Evolutionary conservation across 1,140 invertebrate species (phyloP), one percentile per base, ranked within the genome.

Genomic region (Chrysoperla carnea): DNA sequence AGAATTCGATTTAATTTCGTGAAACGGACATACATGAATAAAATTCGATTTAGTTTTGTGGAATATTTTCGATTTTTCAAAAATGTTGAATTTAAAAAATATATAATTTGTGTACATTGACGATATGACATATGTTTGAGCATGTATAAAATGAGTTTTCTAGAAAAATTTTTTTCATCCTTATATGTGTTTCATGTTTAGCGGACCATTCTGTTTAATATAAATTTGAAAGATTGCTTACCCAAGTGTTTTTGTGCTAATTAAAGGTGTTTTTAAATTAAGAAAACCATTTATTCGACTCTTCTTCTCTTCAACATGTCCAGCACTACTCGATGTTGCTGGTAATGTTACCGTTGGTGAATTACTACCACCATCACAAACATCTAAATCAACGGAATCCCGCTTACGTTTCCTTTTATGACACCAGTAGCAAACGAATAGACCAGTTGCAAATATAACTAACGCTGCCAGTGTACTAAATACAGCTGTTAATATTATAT

Each of bases 201-300:
- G n/a, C n/a, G n/a, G n/a, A n/a, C n/a, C n/a, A n/a, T n/a, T n/a
- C n/a, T n/a, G n/a, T n/a, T n/a, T n/a, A n/a, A n/a, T n/a, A n/a
- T n/a, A n/a, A n/a, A n/a, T n/a, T n/a, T n/a, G n/a, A 23, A 33
- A 41, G 46, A 11, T 9, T 13, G 61, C 72, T 68, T 53, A 80
- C 76, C 75, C 74, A 6, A 75, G 55, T 1, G 68, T 66, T 51
- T 73, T 75, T 5, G 71, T 75, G 29, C 65, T 69, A 45, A 86
- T 85, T 17, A 84, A 65, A 3, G 81, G 81, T 29, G 81, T 84
- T 59, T 80, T 82, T 40, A 85, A 60, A 51, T 69, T 84, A 13
- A 86, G 67, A 47, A 84, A 81, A 33, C 80, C 81, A 56, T 81
- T 82, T 14, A 78, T 52, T 44, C 50, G 41, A 1, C 53, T 54